These are phyloP conservation scores for Sinella curviseta DNA, from an alignment of 1,140 invertebrate genomes.

Conservation along the genomic window DNA sequence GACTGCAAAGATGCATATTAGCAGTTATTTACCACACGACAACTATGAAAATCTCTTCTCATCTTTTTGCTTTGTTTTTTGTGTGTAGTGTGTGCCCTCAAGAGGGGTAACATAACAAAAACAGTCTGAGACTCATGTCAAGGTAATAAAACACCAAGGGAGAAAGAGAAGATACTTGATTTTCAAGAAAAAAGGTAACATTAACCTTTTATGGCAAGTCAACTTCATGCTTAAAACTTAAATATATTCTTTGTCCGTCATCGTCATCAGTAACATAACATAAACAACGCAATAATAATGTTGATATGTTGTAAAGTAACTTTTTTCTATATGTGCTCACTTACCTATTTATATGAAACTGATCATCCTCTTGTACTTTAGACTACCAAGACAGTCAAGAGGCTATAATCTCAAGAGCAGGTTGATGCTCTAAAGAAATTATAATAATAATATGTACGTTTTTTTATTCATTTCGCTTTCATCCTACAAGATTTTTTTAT, in stretches of 20 bases:
- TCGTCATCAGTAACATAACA: neutral
- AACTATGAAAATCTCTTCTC: neutral
- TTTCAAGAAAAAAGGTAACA: conserved; percentile 26
- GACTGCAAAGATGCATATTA: neutral
- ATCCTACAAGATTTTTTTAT: conserved; percentile 26
- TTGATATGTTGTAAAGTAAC: neutral
- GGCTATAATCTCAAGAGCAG: conserved; percentile 7
- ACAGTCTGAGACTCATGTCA: conserved; percentile 17
- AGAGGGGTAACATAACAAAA: conserved; percentile 22
- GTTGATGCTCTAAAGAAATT: conserved; percentile 23
- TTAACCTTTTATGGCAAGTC: conserved; percentile 27
- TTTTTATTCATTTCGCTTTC: conserved; percentile 27
- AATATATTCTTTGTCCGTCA: neutral
- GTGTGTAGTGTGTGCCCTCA: neutral
- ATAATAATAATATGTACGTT: conserved; percentile 19
- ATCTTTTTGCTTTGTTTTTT: too few species aligned
- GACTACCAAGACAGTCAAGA: neutral
- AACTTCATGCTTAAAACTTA: conserved; percentile 12
- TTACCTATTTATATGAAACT: neutral
- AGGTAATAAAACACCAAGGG: conserved; percentile 25
- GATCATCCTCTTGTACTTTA: neutral
- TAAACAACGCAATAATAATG: neutral
- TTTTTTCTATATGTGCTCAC: too few species aligned
- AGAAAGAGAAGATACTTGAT: conserved; percentile 24
- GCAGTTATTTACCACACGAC: neutral